Evolutionary conservation across 2,797 vertebrate genomes (phyloP), one percentile per base, ranked within the genome.

Genomic region (Sebastes diaconus): DNA sequence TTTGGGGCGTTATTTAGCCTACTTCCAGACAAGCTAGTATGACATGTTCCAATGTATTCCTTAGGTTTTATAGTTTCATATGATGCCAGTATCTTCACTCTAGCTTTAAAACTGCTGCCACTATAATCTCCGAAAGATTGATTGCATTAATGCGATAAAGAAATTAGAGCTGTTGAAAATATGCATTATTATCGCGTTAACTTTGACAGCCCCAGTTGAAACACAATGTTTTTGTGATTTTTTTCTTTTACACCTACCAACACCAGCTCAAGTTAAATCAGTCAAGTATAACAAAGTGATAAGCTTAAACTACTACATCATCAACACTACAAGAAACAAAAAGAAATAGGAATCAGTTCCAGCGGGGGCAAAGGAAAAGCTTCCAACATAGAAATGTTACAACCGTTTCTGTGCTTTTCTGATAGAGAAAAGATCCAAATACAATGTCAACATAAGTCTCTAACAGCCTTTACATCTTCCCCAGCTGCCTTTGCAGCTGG

Each of bases 281-380:
- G 64, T 64, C 63, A 68, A 60, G 29, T 50, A 24, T 55, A 79
- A 68, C 24, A 63, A 58, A 57, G 71, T 25, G 55, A 63, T 59
- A 16, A 34, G 12, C 42, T 55, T 22, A 25, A 55, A 70, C 55
- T 24, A 50, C 61, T 16, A 29, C 29, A 18, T 54, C 4, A n/a
- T 67, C 29, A 71, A 75, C 36, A 39, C 60, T 58, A 9, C 46
- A 55, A 69, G 66, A 60, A 52, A 36, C 50, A n/a, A 52, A n/a
- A 4, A 11, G 59, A 67, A 63, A 75, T 32, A 36, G 5, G 30
- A 66, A 58, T 34, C 36, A 25, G 7, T 14, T 65, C 10, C 29
- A 70, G 36, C 1, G 0, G 0, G 12, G 29, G 29, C 18, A 65
- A 18, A 42, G 8, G 22, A 67, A 67, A 42, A 54, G 8, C 50